phyloP scores from a whole-genome alignment of 2,888 invertebrate genomes.

The Drosophila affinis region DNA sequence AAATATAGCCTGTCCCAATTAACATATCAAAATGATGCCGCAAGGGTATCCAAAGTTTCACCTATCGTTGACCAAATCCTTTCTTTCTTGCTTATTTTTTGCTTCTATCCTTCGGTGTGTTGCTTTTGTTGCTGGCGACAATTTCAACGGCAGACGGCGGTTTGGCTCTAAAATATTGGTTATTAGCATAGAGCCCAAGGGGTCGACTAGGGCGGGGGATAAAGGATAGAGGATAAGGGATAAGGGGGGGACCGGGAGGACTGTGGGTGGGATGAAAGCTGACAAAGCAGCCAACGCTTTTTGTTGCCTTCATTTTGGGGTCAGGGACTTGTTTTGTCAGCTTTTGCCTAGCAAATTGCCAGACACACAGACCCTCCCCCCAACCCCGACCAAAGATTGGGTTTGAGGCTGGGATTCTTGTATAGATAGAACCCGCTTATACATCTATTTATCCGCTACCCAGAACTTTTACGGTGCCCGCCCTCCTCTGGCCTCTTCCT shows the following conservation, averaged over 20 bases:
- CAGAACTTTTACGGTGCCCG: slow-evolving; percentile 37
- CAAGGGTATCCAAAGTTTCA: neutral
- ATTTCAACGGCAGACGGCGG: slow-evolving; percentile 55
- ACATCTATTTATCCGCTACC: slow-evolving; percentile 65
- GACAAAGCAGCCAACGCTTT: slow-evolving; percentile 68
- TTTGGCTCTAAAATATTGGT: slow-evolving; percentile 70
- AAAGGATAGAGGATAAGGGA: slow-evolving; percentile 2
- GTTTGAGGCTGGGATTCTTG: neutral
- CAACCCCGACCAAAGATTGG: slow-evolving; percentile 15
- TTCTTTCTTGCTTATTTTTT: neutral
- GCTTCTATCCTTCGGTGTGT: slow-evolving; percentile 6
- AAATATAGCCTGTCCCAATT: too few relatives aligned
- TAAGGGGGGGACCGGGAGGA: neutral
- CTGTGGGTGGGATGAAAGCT: slow-evolving; percentile 34
- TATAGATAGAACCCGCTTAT: slow-evolving; percentile 43
- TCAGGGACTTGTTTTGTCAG: slow-evolving; percentile 77
- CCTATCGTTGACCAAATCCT: neutral
- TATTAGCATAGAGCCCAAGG: slow-evolving; percentile 58
- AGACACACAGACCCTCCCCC: slow-evolving; percentile 38
- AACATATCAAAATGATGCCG: neutral
- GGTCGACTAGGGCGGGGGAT: neutral
- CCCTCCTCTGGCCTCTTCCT: slow-evolving; percentile 2
- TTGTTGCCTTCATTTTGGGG: slow-evolving; percentile 75
- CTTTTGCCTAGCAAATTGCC: slow-evolving; percentile 47
- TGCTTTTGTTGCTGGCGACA: slow-evolving; percentile 48